Evolutionary conservation across 2,888 invertebrate genomes (phyloP), one percentile per base, ranked within the genome.

Genomic region (Exephanes ischioxanthus): DNA sequence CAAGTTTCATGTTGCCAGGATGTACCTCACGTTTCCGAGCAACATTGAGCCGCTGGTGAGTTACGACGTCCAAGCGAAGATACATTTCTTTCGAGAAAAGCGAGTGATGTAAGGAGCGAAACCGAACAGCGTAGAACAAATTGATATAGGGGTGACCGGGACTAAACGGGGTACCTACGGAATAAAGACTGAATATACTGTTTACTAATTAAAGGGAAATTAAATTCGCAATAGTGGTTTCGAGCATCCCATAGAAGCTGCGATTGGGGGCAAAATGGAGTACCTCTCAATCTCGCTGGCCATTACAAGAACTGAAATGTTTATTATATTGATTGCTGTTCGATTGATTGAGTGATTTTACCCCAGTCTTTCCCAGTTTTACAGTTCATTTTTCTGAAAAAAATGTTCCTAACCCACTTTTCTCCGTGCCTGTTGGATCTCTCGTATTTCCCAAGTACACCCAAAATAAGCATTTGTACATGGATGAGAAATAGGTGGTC

Each of bases 1-100:
- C 51, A 94, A 94, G 81, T 97, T 96, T 94, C 95, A 95, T 93
- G 96, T 96, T 30, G 95, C 96, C 82, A 95, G 95, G 90, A 94
- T 96, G 91, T 95, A 95, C 89, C 92, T 96, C 81, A 95, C 95
- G 2, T 89, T 96, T 66, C 95, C 95, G 75, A 94, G 94, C 79
- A 94, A 94, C 51, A 94, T 96, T 89, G 92, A 95, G 86, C 94
- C 95, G 83, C 94, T 95, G 94, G 96, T 96, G 94, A 94, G 92
- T 90, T 71, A 86, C 61, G 55, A 61, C 61, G 45, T 16, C 37
- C 22, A 37, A 61, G 41, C 14, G 41, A 48, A 48, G 67, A 78
- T 72, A 58, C 78, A 81, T 58, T 81, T 70, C 33, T 68, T 68
- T 30, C 41, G 11, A 73, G 67, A 73, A 53, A 66, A 37, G n/a